Conservation (phyloP, 2,797 vertebrate species). For the Cyprinodon diabolis region DNA sequence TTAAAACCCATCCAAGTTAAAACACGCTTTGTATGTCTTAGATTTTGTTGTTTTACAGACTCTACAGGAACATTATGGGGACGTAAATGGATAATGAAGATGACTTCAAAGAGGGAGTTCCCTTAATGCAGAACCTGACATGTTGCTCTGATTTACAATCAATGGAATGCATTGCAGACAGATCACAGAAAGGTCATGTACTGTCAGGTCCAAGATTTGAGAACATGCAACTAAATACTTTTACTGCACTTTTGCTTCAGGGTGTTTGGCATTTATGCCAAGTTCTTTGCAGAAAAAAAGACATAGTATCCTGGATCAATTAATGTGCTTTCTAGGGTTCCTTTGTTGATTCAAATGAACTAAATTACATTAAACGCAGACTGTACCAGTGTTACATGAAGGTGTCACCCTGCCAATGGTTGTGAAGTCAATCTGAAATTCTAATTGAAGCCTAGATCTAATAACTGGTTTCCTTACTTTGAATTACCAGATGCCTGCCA, state of each 20-base stretch:
- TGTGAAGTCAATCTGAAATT: slow-evolving; percentile 42
- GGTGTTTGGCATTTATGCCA: slow-evolving; percentile 6
- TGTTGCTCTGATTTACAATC: slow-evolving; percentile 31
- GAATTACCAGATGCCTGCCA: slow-evolving; percentile 46
- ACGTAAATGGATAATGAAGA: slow-evolving; percentile 15
- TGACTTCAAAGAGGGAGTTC: slow-evolving; percentile 41
- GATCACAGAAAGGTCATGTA: slow-evolving; percentile 23
- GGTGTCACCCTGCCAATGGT: slow-evolving; percentile 14
- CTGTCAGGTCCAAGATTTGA: slow-evolving; percentile 45
- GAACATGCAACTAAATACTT: slow-evolving; percentile 43
- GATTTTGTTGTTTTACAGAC: slow-evolving; percentile 15
- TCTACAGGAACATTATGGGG: slow-evolving; percentile 22
- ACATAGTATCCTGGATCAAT: background rate
- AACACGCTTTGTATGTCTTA: slow-evolving; percentile 12
- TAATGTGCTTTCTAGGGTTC: background rate
- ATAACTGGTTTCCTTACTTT: slow-evolving; percentile 55
- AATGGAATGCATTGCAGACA: slow-evolving; percentile 26
- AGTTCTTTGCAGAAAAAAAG: background rate
- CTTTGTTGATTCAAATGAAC: slow-evolving; percentile 22
- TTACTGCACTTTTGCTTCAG: slow-evolving; percentile 32
- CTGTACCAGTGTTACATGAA: slow-evolving; percentile 7
- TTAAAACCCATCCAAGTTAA: slow-evolving; percentile 18
- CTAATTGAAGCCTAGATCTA: slow-evolving; percentile 58
- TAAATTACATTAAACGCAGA: slow-evolving; percentile 15
- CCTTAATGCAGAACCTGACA: slow-evolving; percentile 32